phyloP scores from a whole-genome alignment of 2,797 vertebrate species.

The Amniataba percoides region DNA sequence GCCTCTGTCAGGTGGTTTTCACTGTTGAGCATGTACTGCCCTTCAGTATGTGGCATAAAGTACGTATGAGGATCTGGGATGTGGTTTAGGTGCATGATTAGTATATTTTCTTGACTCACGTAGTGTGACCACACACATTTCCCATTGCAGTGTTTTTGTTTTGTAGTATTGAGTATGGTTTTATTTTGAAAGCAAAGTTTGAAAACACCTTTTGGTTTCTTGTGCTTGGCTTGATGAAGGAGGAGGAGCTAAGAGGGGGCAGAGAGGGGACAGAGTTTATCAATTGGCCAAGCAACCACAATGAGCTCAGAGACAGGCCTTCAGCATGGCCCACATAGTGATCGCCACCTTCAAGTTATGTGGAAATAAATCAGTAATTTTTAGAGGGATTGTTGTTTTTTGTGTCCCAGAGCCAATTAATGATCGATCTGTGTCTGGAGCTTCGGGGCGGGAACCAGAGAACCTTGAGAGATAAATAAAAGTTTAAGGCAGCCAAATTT shows the following conservation, averaged over 20 bases:
- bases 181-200: constrained; percentile 31
- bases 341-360: not conserved
- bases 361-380: not conserved
- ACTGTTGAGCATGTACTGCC: too few species aligned
- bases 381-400: not conserved
- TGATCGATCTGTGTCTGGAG: not conserved
- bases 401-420: not conserved
- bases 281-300: constrained; percentile 10
- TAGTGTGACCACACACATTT: not conserved
- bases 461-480: not conserved
- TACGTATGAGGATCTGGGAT: too few species aligned
- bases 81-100: too few species aligned
- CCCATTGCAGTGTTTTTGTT: not conserved
- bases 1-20: too few species aligned
- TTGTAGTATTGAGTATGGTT: not conserved
- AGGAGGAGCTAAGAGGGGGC: not conserved
- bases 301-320: not conserved
- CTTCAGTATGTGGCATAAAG: too few species aligned
- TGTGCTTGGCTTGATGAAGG: not conserved
- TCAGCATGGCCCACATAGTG: not conserved
- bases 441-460: not conserved
- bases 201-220: not conserved
- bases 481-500: not conserved
- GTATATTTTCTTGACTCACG: not conserved
- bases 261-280: constrained; percentile 5